A percentile compares a stretch with the other conserved stretches of the same genome.
These are phyloP conservation scores for Dendrolimus houi DNA, from an alignment of 2,888 invertebrate species.

Conservation along the genomic window DNA sequence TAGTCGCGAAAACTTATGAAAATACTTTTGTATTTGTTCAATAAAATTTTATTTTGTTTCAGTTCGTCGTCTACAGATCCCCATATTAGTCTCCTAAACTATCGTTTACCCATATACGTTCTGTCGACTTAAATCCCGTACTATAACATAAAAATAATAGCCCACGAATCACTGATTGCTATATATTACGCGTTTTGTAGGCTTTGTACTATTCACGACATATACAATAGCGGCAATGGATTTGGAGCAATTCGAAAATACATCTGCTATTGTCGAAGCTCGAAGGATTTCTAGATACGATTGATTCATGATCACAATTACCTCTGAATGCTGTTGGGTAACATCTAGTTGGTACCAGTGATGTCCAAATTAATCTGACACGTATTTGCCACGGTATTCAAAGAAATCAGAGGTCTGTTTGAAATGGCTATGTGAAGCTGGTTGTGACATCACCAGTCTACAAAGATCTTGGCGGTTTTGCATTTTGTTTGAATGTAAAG, in stretches of 20 bases:
- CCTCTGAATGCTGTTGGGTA: conserved; percentile 57
- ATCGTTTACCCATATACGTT: conserved; percentile 35
- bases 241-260: conserved; percentile 19
- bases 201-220: not conserved
- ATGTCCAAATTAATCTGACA: conserved; percentile 27
- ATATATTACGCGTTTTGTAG: conserved; percentile 6
- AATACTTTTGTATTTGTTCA: not conserved
- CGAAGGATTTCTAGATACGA: conserved; percentile 53
- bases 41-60: not conserved
- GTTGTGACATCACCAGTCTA: conserved; percentile 18
- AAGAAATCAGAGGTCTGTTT: conserved; percentile 13
- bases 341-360: conserved; percentile 34
- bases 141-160: conserved; percentile 11
- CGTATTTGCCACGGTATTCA: conserved; percentile 7
- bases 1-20: too few species aligned
- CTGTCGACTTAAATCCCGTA: conserved; percentile 20
- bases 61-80: not conserved
- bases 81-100: conserved; percentile 29
- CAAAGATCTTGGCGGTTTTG: conserved; percentile 14
- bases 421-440: conserved; percentile 16
- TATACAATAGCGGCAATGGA: conserved; percentile 23
- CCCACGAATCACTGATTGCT: not conserved
- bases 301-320: conserved; percentile 72
- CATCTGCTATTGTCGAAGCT: conserved; percentile 27
- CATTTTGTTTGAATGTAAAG: conserved; percentile 14